Evolutionary conservation across 2,797 vertebrate genomes (phyloP).

Genomic region (Tauraco hartlaubi): DNA sequence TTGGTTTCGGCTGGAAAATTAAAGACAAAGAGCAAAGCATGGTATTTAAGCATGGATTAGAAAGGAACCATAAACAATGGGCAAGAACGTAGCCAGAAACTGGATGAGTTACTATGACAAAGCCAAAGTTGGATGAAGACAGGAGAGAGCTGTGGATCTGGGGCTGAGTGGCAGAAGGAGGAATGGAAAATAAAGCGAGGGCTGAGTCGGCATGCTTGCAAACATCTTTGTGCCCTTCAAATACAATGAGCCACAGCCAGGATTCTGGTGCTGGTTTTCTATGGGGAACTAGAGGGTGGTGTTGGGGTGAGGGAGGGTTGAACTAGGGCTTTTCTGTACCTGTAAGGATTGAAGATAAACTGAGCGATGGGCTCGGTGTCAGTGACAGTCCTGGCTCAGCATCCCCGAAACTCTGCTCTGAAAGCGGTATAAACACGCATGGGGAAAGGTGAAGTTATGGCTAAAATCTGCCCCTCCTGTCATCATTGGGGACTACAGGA

Average conservation of each 20-base stretch:
- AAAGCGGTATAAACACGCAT: accelerated
- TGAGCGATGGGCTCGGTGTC: not conserved
- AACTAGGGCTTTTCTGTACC: not conserved
- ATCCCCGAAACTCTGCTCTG: not conserved
- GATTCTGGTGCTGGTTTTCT: not conserved
- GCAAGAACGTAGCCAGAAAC: not conserved
- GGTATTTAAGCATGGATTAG: not conserved
- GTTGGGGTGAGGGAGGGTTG: not conserved
- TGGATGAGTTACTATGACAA: not conserved
- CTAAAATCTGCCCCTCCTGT: not conserved
- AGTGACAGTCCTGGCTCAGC: not conserved
- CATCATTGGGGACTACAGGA: not conserved
- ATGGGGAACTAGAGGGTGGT: not conserved
- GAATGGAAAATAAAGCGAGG: not conserved
- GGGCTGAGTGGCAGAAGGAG: not conserved
- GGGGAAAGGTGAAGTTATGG: not conserved
- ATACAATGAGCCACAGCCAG: not conserved
- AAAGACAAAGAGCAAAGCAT: constrained; percentile 28
- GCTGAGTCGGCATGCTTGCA: not conserved
- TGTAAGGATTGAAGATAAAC: not conserved
- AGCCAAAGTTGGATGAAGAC: not conserved
- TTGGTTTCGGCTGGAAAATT: constrained; percentile 34
- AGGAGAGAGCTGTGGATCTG: not conserved
- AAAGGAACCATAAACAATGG: constrained; percentile 6
- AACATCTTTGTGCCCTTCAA: not conserved